Percentiles rank a stretch among this genome's conserved stretches.
Evolutionary conservation across 2,888 invertebrate species (phyloP).

Genomic region (Spilarctia lutea): DNA sequence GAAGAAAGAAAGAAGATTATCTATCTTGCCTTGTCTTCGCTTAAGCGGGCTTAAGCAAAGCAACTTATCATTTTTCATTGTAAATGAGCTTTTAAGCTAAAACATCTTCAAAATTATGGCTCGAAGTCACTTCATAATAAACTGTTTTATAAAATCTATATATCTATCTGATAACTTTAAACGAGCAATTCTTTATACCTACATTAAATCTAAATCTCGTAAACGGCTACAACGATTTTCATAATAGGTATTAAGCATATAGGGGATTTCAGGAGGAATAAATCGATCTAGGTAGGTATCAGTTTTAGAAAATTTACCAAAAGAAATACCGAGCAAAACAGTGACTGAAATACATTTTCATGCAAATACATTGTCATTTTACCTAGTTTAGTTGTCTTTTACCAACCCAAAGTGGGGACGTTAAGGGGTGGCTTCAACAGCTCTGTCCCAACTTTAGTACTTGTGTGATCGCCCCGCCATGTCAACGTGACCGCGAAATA

Average conservation of each 20-base stretch:
- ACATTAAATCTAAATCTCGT: too few species aligned
- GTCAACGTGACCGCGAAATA: slow-evolving; percentile 16
- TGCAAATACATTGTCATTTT: neutral
- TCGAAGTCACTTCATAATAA: neutral
- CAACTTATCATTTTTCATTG: neutral
- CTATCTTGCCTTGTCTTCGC: neutral
- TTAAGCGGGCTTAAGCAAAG: neutral
- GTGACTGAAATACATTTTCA: neutral
- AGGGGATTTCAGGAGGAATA: too few species aligned
- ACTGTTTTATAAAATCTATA: neutral
- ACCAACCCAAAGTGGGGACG: neutral
- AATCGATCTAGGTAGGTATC: too few species aligned
- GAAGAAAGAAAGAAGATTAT: neutral
- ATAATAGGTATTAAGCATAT: too few species aligned
- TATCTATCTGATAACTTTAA: too few species aligned
- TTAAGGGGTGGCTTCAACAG: neutral
- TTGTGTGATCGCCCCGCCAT: slow-evolving; percentile 2
- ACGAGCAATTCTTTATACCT: too few species aligned
- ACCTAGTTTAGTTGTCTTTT: neutral
- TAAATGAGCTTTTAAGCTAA: neutral
- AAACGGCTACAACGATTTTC: too few species aligned
- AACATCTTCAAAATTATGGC: neutral
- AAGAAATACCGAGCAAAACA: too few species aligned
- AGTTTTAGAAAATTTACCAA: too few species aligned
- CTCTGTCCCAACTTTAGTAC: slow-evolving; percentile 15